phyloP scores from a whole-genome alignment of 2,888 invertebrate species.

The Rhagophthalmus giganteus region DNA sequence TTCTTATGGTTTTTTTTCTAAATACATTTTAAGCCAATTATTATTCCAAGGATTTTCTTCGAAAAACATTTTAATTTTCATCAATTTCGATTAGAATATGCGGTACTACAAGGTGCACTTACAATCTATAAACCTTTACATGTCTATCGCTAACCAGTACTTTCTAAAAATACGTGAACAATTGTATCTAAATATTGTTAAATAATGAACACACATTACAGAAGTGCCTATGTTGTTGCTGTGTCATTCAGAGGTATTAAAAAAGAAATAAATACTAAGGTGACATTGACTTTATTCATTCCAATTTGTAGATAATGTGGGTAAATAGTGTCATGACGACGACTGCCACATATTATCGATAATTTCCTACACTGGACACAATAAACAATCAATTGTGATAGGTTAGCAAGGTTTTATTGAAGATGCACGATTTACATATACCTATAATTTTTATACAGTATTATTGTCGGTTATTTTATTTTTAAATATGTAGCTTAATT shows the following conservation, averaged over 20 bases:
- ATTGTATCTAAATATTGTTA: background rate
- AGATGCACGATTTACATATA: too few relatives aligned
- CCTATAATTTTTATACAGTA: too few relatives aligned
- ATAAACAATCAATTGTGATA: conserved; percentile 8
- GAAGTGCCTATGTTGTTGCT: too few relatives aligned
- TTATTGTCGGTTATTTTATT: too few relatives aligned
- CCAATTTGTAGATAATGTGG: conserved; percentile 4
- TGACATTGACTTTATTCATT: background rate
- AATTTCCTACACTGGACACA: conserved; percentile 3
- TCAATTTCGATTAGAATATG: background rate
- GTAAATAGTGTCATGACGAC: conserved; percentile 7
- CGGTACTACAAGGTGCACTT: too few relatives aligned
- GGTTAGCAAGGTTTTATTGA: too few relatives aligned
- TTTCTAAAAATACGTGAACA: background rate
- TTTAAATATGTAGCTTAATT: too few relatives aligned
- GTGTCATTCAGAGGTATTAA: too few relatives aligned
- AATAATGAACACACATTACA: too few relatives aligned
- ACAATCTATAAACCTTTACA: too few relatives aligned
- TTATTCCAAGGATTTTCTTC: background rate
- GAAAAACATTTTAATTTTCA: background rate
- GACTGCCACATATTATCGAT: conserved; percentile 3
- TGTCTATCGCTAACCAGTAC: background rate
- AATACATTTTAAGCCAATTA: too few relatives aligned
- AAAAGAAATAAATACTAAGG: background rate
- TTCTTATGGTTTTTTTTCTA: too few relatives aligned